Base-by-base conservation (phyloP, 2,113 vertebrate genomes). In the Corvus moneduloides region DNA sequence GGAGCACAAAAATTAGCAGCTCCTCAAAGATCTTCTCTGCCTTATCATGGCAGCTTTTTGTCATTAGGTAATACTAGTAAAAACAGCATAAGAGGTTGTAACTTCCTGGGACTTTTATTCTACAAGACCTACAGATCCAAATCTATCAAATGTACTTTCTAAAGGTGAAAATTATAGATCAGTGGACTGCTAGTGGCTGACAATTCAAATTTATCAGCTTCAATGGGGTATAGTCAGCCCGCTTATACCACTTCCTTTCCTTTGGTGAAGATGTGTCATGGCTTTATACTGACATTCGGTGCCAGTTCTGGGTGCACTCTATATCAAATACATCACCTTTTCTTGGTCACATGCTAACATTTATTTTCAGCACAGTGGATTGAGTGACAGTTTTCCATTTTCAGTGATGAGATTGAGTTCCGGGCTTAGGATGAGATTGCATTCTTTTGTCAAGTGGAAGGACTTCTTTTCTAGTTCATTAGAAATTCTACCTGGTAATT, bases 361-460 rank as follows among this genome's bases (percentile, higher is more conserved):
- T 83, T 85, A 67, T 87, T 96, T 94, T 58, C 79, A 81, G 35
- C 51, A 48, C 61, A 26, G 37, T 41, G 43, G 11, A 52, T 63
- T 77, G 78, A 93, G 46, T 90, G 90, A 51, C 37, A 49, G 55
- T 88, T 93, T 93, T 85, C 66, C 27, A 58, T 95, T 91, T 87
- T 63, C 84, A 52, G 39, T 43, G 51, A 54, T 51, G 87, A 44
- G 63, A 83, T 23, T 11, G 4, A 62, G 67, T 86, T 87, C 59
- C 46, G 54, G 75, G 55, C 75, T 78, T 18, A 89, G 66, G 46
- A 13, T 93, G 67, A 76, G 48, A 77, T 49, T 55, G 49, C 26
- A 26, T 77, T 93, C 49, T 77, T 63, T 54, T 81, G 20, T 66
- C 68, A 94, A 64, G 39, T 27, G 51, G 33, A 77, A 91, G 39